Percentiles rank a stretch among this genome's conserved stretches.
phyloP scores from a whole-genome alignment of 35 echinoderm and acorn worm species.

The Anneissia japonica region DNA sequence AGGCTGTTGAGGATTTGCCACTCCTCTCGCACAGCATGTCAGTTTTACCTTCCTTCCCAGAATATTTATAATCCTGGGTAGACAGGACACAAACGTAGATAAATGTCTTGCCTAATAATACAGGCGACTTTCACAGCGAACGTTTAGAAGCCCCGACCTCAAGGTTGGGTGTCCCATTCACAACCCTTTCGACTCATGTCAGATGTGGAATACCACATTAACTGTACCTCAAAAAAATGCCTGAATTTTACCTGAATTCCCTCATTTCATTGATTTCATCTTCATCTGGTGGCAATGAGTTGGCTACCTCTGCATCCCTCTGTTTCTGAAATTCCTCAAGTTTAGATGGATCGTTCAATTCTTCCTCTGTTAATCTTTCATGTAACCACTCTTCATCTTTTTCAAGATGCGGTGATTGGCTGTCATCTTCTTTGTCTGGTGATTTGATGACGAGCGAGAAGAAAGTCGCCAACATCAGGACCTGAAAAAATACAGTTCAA shows the following conservation, averaged over 20 bases:
- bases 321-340: constrained; percentile 64
- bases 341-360: constrained; percentile 76
- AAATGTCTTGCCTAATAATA: too few relatives aligned
- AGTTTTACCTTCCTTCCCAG: too few relatives aligned
- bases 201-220: too few relatives aligned
- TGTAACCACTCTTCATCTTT: constrained; percentile 86
- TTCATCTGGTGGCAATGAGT: constrained; percentile 56
- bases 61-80: too few relatives aligned
- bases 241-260: constrained; percentile 50
- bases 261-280: constrained; percentile 62
- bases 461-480: constrained; percentile 73
- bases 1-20: too few relatives aligned
- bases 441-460: constrained; percentile 89
- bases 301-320: constrained; percentile 57
- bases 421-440: constrained; percentile 85
- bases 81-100: too few relatives aligned
- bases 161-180: too few relatives aligned
- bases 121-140: too few relatives aligned
- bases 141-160: too few relatives aligned
- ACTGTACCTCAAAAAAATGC: not conserved
- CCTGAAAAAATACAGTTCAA: constrained; percentile 18
- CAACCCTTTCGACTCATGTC: too few relatives aligned
- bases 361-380: constrained; percentile 82
- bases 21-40: too few relatives aligned
- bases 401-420: constrained; percentile 42